These are phyloP conservation scores for Palaemon carinicauda DNA, from an alignment of 1,140 invertebrate species.

Conservation along the genomic window DNA sequence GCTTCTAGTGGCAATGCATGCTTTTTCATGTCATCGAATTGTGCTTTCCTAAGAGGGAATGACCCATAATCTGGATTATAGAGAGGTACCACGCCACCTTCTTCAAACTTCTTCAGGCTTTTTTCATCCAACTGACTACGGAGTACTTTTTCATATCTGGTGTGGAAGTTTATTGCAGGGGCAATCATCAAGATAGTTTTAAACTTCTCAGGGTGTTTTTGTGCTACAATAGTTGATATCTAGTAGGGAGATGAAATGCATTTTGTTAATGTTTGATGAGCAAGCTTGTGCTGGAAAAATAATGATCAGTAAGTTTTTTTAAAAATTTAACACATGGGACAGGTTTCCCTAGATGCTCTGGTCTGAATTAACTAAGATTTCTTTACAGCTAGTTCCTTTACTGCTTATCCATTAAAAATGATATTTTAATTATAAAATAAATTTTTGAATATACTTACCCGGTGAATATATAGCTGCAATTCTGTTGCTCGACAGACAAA, in stretches of 20 bases:
- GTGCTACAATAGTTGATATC: neutral
- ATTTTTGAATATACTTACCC: no score
- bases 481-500: no score
- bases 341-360: no score
- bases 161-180: slow-evolving; percentile 19
- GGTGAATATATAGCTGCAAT: no score
- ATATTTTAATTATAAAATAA: no score
- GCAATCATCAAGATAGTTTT: slow-evolving; percentile 16
- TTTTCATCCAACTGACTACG: neutral
- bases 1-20: neutral
- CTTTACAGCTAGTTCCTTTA: no score
- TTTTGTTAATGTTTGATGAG: neutral
- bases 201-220: slow-evolving; percentile 16
- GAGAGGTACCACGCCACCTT: neutral
- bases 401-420: no score
- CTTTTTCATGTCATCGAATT: slow-evolving; percentile 24
- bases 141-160: slow-evolving; percentile 3
- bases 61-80: slow-evolving; percentile 15
- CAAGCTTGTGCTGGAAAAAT: neutral
- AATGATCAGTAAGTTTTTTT: neutral
- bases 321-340: neutral
- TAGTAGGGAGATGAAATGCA: neutral
- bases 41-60: neutral
- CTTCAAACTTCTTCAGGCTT: slow-evolving; percentile 10
- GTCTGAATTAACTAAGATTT: no score